Base-by-base conservation (phyloP, 2,888 invertebrate species). In the Pristionchus fissidentatus region DNA sequence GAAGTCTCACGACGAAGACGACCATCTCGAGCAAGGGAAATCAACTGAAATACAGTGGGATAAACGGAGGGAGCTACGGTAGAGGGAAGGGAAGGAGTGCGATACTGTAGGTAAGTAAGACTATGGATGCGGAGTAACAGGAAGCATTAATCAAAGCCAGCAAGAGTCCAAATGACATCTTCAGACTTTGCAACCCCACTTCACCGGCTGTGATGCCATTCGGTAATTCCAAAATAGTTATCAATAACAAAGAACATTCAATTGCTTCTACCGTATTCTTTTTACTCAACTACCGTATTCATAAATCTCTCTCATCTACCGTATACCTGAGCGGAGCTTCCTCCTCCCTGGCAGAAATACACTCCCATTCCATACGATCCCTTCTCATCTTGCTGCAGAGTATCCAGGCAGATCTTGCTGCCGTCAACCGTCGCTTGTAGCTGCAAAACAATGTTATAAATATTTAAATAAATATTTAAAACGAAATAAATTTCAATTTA, bases 1-100 rank as follows among this genome's bases (percentile, higher is more conserved):
- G 86, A 88, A 66, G 87, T 89, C 85, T 92, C 92, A 3, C 92
- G 86, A 8, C 92, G 88, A 26, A 92, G 85, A 78, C 88, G 86
- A 32, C 89, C 87, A 32, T 89, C 86, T 60, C 87, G 89, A 41
- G 90, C 89, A 55, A 91, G 82, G 0, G 92, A 92, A 85, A 92
- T 92, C 81, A 92, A 73, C 90, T 92, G 85, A 52, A 89, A 38
- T 57, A 62, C 35, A 19, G 62, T 62, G 29, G 55, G 55, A 22
- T n/a, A n/a, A n/a, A 55, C 1, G 1, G 62, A 35, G 35, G 3
- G 0, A 38, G 29, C 29, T 60, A 60, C 60, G 15, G 60, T 57
- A 57, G 57, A 26, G 26, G 5, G 8, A 26, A 26, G n/a, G 26
- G 5, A 57, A 57, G 1, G 57, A 57, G 26, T 26, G n/a, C 22